Conservation (phyloP, 2,113 vertebrate species). For the Catharus minimus region DNA sequence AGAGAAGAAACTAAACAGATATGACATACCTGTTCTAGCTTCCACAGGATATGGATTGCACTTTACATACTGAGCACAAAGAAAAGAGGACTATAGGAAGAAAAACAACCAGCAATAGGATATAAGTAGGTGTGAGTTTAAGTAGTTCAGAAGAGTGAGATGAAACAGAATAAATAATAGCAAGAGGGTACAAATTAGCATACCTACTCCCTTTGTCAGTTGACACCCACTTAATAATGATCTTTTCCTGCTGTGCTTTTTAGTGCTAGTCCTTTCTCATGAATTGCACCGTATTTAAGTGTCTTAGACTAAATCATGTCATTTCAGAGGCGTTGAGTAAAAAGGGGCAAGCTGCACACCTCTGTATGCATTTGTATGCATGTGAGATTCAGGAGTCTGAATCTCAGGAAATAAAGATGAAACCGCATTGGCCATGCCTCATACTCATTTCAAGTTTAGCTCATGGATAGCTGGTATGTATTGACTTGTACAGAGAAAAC, state of each 20-base stretch:
- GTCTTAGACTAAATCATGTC: neutral
- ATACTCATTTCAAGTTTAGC: neutral
- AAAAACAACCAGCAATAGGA: neutral
- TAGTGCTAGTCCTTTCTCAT: neutral
- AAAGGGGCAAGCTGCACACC: neutral
- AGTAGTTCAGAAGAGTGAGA: neutral
- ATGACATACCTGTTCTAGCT: neutral
- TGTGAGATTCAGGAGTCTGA: neutral
- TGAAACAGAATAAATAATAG: constrained; percentile 22
- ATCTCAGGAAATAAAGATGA: neutral
- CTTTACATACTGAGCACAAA: neutral
- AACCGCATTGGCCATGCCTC: neutral
- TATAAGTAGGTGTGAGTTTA: neutral
- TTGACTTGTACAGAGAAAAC: neutral
- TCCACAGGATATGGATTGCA: neutral
- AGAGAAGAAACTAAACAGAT: neutral
- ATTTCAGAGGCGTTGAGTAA: neutral
- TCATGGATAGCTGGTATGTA: neutral
- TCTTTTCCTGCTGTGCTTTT: neutral
- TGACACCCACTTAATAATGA: neutral
- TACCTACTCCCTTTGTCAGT: neutral
- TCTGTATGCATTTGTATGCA: neutral
- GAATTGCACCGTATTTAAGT: neutral
- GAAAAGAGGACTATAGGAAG: neutral
- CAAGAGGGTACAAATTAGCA: constrained; percentile 7